Evolutionary conservation across 2,888 invertebrate species (phyloP).

Genomic region (Plebejus anna): DNA sequence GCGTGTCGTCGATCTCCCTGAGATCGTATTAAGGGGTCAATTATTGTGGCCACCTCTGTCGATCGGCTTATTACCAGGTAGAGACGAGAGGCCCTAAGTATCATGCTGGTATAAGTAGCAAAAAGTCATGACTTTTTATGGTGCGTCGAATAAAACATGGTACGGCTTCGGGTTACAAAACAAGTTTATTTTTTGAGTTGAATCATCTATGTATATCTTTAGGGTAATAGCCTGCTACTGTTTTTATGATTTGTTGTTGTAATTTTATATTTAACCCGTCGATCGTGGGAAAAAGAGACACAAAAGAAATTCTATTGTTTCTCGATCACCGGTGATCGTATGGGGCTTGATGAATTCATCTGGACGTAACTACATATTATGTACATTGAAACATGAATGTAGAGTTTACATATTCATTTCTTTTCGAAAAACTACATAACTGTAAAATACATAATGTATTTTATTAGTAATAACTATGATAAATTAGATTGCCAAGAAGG

Average conservation of each 20-base stretch:
- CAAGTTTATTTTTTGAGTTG: background rate
- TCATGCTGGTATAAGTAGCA: background rate
- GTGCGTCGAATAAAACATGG: background rate
- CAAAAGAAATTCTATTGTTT: too few relatives aligned
- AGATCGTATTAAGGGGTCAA: slow-evolving; percentile 17
- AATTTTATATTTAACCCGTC: background rate
- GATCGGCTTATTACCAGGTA: slow-evolving; percentile 3
- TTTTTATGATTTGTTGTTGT: slow-evolving; percentile 6
- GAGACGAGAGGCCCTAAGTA: background rate
- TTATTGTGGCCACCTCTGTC: slow-evolving; percentile 2
- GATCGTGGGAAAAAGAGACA: too few relatives aligned
- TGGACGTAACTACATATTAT: background rate
- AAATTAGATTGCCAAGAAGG: too few relatives aligned
- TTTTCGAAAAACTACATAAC: too few relatives aligned
- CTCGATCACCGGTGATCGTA: too few relatives aligned
- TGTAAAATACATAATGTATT: too few relatives aligned
- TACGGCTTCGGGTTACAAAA: slow-evolving; percentile 10
- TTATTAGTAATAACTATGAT: too few relatives aligned
- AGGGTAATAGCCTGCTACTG: background rate
- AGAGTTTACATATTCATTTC: background rate
- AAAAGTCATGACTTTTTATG: slow-evolving; percentile 3
- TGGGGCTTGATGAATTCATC: too few relatives aligned
- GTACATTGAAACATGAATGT: background rate
- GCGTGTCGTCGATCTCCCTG: slow-evolving; percentile 13
- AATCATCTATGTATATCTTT: background rate